Evolutionary conservation across 2,888 invertebrate species (phyloP), one percentile per base, ranked within the genome.

Genomic region (Catocala sponsa): DNA sequence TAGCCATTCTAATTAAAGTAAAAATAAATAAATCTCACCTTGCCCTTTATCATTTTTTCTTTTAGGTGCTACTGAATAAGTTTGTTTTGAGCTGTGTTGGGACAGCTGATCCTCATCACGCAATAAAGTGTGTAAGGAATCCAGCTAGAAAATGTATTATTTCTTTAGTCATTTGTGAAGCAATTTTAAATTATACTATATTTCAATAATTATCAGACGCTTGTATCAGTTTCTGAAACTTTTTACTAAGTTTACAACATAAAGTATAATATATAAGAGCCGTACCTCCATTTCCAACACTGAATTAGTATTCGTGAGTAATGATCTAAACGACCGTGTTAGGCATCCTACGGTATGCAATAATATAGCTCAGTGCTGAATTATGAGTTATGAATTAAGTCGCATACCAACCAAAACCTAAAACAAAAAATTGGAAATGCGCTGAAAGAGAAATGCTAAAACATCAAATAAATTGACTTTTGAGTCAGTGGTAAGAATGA

Each of bases 281-380:
- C 25, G 65, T 86, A 92, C 92, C 91, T 91, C 92, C 92, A 91
- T 92, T 85, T 84, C 78, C 67, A 70, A 77, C 72, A 69, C 71
- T 69, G 64, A 75, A 70, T 74, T 76, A 72, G 75, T 67, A 72
- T 68, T 55, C 62, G 48, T 65, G 63, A 68, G 53, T 52, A 65
- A 66, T 46, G 68, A 76, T 65, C 76, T 86, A 87, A 72, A 79
- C 63, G 72, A 74, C 76, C 75, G 72, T 79, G 74, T 75, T 79
- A 80, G 70, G 68, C 86, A 86, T 88, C 84, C 74, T 88, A 79
- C 70, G 75, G 76, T 65, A 81, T 80, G 80, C 78, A 80, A 79
- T 74, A 80, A 79, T 79, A 81, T 71, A 70, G 78, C 74, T 78
- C 72, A 76, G 76, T 78, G 71, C 67, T 67, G 32, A 58, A 6